Conservation (phyloP, 1,140 invertebrate species). For the Berghia stephanieae region DNA sequence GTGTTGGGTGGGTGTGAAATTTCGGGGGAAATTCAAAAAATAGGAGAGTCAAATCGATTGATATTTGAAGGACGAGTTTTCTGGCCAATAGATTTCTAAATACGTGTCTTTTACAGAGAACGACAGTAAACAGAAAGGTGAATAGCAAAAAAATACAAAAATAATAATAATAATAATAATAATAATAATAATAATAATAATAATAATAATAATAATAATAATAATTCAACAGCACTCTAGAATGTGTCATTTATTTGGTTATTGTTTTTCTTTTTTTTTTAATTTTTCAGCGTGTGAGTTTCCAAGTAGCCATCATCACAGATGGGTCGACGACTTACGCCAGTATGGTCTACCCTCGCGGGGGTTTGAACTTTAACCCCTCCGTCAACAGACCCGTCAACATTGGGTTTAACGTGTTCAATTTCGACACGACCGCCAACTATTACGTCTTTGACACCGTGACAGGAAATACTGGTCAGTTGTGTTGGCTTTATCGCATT, state of each 20-base stretch:
- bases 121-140: no score
- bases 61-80: no score
- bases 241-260: neutral
- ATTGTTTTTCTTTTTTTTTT: neutral
- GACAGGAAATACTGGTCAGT: constrained; percentile 19
- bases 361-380: constrained; percentile 8
- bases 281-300: constrained; percentile 10
- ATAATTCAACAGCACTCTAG: no score
- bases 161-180: no score
- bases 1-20: no score
- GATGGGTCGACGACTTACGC: neutral
- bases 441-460: constrained; percentile 15
- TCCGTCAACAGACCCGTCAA: neutral
- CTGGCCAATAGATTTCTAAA: no score
- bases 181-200: no score
- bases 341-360: neutral
- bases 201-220: no score
- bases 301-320: constrained; percentile 12
- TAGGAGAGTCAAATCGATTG: no score
- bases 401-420: neutral
- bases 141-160: no score
- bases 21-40: no score
- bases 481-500: neutral
- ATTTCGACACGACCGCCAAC: neutral
- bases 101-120: no score